A percentile compares a stretch with the other conserved stretches of the same genome.
Conservation (phyloP, 2,113 vertebrate genomes). For the Sinocyclocheilus grahami region DNA sequence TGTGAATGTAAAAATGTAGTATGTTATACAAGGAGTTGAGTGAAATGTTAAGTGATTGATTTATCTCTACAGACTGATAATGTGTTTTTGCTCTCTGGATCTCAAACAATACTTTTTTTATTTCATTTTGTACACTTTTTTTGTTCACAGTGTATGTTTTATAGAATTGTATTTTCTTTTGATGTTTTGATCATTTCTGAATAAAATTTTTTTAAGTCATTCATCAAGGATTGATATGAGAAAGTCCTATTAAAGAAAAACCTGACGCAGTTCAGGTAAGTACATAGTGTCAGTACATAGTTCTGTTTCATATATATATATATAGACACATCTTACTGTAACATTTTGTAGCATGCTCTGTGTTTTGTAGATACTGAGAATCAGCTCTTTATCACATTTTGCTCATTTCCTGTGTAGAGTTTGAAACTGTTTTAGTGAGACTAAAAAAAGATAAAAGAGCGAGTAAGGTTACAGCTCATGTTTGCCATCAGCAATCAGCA, state of each 20-base stretch:
- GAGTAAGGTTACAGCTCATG: slow-evolving; percentile 30
- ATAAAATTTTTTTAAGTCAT: neutral
- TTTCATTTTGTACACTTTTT: neutral
- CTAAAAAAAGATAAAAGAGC: slow-evolving; percentile 39
- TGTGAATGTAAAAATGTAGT: neutral
- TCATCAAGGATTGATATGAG: neutral
- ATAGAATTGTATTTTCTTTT: slow-evolving; percentile 16
- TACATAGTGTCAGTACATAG: neutral
- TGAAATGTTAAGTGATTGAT: neutral
- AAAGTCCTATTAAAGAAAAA: neutral
- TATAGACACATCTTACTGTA: neutral
- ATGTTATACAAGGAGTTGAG: neutral
- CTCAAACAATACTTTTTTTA: slow-evolving; percentile 3
- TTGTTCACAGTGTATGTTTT: slow-evolving; percentile 25
- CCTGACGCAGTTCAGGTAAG: neutral
- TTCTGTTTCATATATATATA: neutral
- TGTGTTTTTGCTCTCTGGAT: neutral
- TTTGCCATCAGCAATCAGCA: neutral
- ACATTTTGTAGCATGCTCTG: neutral
- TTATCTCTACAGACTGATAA: neutral
- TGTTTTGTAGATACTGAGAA: slow-evolving; percentile 10
- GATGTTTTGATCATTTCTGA: neutral
- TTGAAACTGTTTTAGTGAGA: neutral
- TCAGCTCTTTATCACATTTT: slow-evolving; percentile 13
- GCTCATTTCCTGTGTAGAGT: slow-evolving; percentile 49